These are phyloP conservation scores for Baccha elongata DNA, from an alignment of 2,888 invertebrate genomes.

Conservation along the genomic window DNA sequence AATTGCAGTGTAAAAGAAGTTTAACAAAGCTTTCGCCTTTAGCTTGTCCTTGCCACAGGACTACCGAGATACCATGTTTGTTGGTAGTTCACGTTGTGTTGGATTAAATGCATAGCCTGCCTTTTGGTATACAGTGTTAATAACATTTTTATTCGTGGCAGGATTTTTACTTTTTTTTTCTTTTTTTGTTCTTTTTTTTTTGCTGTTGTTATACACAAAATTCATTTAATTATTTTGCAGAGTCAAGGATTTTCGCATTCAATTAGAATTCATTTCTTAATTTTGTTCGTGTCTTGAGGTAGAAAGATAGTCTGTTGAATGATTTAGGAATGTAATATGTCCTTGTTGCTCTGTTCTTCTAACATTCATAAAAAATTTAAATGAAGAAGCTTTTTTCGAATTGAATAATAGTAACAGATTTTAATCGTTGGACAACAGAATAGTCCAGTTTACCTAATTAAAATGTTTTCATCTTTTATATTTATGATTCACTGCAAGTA, in stretches of 20 bases:
- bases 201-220: not conserved
- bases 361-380: too few relatives aligned
- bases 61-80: slow-evolving; percentile 16
- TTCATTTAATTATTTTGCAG: slow-evolving; percentile 63
- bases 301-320: slow-evolving; percentile 17
- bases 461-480: too few relatives aligned
- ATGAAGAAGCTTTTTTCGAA: too few relatives aligned
- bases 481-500: too few relatives aligned
- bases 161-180: slow-evolving; percentile 56
- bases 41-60: slow-evolving; percentile 26
- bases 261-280: slow-evolving; percentile 51
- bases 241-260: slow-evolving; percentile 50
- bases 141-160: too few relatives aligned
- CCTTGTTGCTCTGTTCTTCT: slow-evolving; percentile 14
- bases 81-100: slow-evolving; percentile 2
- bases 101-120: slow-evolving; percentile 32
- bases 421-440: too few relatives aligned
- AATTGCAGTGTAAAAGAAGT: not conserved
- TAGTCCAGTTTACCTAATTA: too few relatives aligned
- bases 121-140: too few relatives aligned
- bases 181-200: slow-evolving; percentile 1
- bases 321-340: slow-evolving; percentile 13
- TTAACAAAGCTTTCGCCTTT: slow-evolving; percentile 19
- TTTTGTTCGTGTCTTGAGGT: not conserved
- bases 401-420: too few relatives aligned